Evolutionary conservation across 2,888 invertebrate species (phyloP), one percentile per base, ranked within the genome.

Genomic region (Branchipolynoe longqiensis): DNA sequence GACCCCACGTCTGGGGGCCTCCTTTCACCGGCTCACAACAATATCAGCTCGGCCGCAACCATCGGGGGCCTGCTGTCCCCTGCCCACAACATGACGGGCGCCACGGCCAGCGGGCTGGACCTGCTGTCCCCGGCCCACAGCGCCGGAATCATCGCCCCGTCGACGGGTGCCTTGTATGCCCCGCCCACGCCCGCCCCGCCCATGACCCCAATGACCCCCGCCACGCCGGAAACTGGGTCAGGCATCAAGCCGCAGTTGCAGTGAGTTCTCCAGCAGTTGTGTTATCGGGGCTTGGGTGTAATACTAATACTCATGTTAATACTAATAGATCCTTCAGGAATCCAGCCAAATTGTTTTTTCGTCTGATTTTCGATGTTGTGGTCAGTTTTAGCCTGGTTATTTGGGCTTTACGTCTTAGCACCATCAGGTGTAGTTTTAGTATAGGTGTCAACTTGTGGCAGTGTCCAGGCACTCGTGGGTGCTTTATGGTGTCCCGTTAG

Each of bases 181-280:
- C 62, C 97, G 0, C 96, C 96, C 18, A 96, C 96, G n/a, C 95
- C 96, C 78, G 86, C 83, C n/a, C 95, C 95, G 4, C 97, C 97
- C 0, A 97, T 98, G 41, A 92, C 91, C 0, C 93, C 93, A 4
- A 90, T 91, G 96, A 98, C 98, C 48, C 93, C 93, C 59, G 91
- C 93, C 36, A 93, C 95, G 86, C 98, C 98, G 0, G 92, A 92
- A 59, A 97, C 97, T 14, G 98, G 98, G 94, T 97, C 98, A 84
- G 97, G 97, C 83, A 98, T 98, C 90, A 95, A 98, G 86, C 99
- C 99, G 36, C 98, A 98, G 92, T 94, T 98, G 92, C 98, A 98
- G 97, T 97, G 91, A 92, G 94, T 91, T n/a, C 0, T 56, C 85
- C 48, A 48, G 14, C 48, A 40, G 12, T 48, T 48, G 48, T 48